Evolutionary conservation across 2,888 invertebrate genomes (phyloP).

Genomic region (Drosophila multiciliata): DNA sequence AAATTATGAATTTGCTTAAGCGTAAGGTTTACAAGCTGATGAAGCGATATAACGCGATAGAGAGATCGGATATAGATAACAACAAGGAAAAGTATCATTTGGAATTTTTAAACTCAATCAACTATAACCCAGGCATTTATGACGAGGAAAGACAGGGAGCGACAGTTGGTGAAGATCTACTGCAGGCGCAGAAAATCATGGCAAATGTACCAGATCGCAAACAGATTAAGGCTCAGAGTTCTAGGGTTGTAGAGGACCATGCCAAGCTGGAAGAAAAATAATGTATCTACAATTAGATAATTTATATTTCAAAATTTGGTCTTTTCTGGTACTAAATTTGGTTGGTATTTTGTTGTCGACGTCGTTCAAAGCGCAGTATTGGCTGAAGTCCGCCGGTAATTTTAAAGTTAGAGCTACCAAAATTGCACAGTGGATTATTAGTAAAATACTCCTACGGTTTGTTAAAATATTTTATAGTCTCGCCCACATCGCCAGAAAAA

Average conservation of each 20-base stretch:
- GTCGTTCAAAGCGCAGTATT: neutral
- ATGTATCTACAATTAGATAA: slow-evolving; percentile 10
- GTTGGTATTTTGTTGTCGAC: neutral
- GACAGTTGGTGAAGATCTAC: slow-evolving; percentile 47
- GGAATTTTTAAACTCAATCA: slow-evolving; percentile 46
- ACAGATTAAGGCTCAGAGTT: slow-evolving; percentile 81
- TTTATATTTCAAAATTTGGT: neutral
- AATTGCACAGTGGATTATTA: neutral
- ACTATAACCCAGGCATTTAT: neutral
- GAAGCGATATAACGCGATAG: slow-evolving; percentile 47
- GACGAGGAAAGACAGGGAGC: slow-evolving; percentile 16
- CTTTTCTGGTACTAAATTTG: neutral
- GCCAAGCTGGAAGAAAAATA: neutral
- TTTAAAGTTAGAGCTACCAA: neutral
- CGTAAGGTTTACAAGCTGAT: slow-evolving; percentile 71
- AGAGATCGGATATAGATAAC: neutral
- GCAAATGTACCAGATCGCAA: slow-evolving; percentile 81
- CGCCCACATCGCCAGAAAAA: neutral
- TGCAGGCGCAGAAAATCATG: slow-evolving; percentile 57
- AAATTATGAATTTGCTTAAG: slow-evolving; percentile 68
- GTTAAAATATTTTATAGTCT: neutral
- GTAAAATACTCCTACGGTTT: neutral
- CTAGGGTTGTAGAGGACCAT: slow-evolving; percentile 80
- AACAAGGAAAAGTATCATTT: slow-evolving; percentile 68
- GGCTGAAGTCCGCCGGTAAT: neutral